Base-by-base conservation (phyloP, 2,797 vertebrate genomes). In the Rhincodon typus region DNA sequence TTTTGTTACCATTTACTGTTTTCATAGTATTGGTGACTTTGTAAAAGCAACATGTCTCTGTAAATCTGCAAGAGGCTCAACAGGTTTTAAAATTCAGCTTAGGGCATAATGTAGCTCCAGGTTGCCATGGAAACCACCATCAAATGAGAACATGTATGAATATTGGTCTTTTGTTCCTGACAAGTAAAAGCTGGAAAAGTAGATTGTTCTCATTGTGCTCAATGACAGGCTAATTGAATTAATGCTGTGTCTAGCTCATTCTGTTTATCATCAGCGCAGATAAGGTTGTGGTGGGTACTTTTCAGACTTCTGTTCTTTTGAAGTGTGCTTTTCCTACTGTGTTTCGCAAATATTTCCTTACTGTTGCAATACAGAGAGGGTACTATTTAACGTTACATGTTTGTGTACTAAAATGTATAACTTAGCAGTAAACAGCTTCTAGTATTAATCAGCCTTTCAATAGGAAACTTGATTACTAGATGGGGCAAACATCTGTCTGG, bases 51-150 rank as follows among this genome's bases (percentile, higher is more conserved):
- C 42, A 53, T 95, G 94, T 95, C 69, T 30, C 42, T 86, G 50
- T 96, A 69, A 96, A 93, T 93, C 96, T 96, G 96, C 4, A 3
- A 96, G 21, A 91, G 23, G 19, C 96, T 96, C 66, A 95, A 84
- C 77, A 96, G 84, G 94, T 96, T 50, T 96, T 96, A 74, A 96
- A 69, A 1, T 50, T 96, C 2, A 12, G 6, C 94, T 84, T 57
- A 95, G 66, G 87, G 84, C 38, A 23, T 91, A 27, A 25, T 19
- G 34, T 30, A 46, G 27, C 25, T 95, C 19, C 25, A 94, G 23
- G 77, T 90, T 72, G 50, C 96, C 96, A 38, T 94, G 62, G 96
- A 97, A 97, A 96, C 0, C 0, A 50, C 95, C 57, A 53, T 38
- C 0, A 1, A 95, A 66, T 94, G 53, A 72, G 0, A 0, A 95